Percentiles rank a stretch among this genome's conserved stretches.
These are phyloP conservation scores for Gouania willdenowi DNA, from an alignment of 2,797 vertebrate genomes.

Conservation along the genomic window DNA sequence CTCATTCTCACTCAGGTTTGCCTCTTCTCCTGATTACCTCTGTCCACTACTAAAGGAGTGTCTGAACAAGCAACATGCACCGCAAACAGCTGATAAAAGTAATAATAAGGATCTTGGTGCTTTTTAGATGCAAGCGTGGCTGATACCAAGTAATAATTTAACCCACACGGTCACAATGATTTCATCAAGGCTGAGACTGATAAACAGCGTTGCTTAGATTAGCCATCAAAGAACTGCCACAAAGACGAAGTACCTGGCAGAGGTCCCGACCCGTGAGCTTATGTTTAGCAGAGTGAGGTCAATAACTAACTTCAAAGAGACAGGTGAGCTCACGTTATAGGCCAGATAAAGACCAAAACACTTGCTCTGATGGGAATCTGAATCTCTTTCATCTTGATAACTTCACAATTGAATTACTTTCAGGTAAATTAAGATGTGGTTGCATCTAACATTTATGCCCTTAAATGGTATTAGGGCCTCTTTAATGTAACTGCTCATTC, in stretches of 20 bases:
- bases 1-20: no score
- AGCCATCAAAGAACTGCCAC: slow-evolving; percentile 63
- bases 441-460: no score
- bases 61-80: no score
- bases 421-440: no score
- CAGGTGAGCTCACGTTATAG: slow-evolving; percentile 36
- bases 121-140: slow-evolving; percentile 39
- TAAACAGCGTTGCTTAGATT: slow-evolving; percentile 59
- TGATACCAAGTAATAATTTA: slow-evolving; percentile 45
- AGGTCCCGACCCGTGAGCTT: slow-evolving; percentile 48
- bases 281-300: slow-evolving; percentile 60
- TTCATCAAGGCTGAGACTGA: slow-evolving; percentile 48
- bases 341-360: slow-evolving; percentile 6
- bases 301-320: slow-evolving; percentile 58
- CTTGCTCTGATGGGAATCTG: slow-evolving; percentile 10
- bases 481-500: no score
- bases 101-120: slow-evolving; percentile 9
- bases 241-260: slow-evolving; percentile 61
- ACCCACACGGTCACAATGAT: slow-evolving; percentile 45
- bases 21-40: no score
- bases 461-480: no score
- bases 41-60: no score
- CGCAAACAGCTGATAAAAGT: no score
- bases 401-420: neutral
- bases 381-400: slow-evolving; percentile 5